Conservation (phyloP, 2,888 invertebrate species). For the Hirtodrosophila confusa region DNA sequence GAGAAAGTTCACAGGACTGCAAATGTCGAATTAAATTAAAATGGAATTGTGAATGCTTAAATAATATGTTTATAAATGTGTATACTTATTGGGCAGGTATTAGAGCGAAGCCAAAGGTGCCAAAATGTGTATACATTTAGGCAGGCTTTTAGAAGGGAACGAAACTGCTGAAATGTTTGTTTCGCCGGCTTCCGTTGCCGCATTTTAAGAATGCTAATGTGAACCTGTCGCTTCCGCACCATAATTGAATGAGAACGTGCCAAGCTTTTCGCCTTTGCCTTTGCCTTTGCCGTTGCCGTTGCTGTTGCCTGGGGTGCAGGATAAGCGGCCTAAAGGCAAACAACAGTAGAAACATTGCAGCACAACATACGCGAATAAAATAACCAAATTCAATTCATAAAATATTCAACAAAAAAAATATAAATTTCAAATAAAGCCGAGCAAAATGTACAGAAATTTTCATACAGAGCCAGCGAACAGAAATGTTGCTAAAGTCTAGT, state of each 20-base stretch:
- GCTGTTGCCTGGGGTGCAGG: not conserved
- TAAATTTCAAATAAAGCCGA: conserved; percentile 17
- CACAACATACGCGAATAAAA: conserved; percentile 76
- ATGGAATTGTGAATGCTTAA: conserved; percentile 72
- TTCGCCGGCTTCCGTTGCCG: conserved; percentile 67
- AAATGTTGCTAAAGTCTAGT: conserved; percentile 37
- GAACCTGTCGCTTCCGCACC: conserved; percentile 59
- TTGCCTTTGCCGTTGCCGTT: too few relatives aligned
- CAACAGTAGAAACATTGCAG: conserved; percentile 59
- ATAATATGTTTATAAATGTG: conserved; percentile 66
- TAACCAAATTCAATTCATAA: conserved; percentile 80
- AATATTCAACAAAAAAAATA: conserved; percentile 67
- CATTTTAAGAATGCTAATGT: conserved; percentile 72
- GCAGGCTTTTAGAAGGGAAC: not conserved
- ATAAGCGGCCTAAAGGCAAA: conserved; percentile 19
- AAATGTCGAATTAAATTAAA: conserved; percentile 70
- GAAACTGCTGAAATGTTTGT: conserved; percentile 73
- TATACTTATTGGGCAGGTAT: conserved; percentile 13
- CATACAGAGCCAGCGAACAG: conserved; percentile 29
- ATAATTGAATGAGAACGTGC: conserved; percentile 78
- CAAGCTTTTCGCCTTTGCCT: conserved; percentile 31
- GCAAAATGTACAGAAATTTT: conserved; percentile 51
- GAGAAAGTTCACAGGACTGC: conserved; percentile 6
- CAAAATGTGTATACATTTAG: not conserved
- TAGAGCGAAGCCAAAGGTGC: not conserved